Conservation (phyloP, 1,140 invertebrate species). For the Bicyclus anynana region DNA sequence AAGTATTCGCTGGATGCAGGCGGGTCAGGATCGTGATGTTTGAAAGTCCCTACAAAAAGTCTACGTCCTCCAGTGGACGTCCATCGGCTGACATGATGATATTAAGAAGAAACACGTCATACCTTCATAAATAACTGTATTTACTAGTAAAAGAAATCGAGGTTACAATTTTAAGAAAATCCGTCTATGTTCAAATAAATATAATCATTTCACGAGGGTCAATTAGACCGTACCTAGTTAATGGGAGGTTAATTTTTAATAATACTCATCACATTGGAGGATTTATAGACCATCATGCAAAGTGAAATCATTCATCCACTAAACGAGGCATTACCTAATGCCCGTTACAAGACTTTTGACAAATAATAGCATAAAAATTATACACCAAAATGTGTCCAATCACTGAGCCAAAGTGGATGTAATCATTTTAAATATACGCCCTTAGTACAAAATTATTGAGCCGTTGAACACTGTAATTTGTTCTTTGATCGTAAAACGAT, state of each 20-base stretch:
- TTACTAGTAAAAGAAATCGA: no score
- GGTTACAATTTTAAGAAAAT: no score
- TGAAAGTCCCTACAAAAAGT: no score
- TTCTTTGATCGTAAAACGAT: conserved; percentile 33
- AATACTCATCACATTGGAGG: no score
- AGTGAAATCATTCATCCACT: conserved; percentile 34
- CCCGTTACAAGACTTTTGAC: conserved; percentile 51
- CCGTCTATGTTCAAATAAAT: no score
- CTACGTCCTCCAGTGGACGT: no score
- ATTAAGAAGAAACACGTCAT: no score
- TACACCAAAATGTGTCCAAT: conserved; percentile 60
- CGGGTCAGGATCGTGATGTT: no score
- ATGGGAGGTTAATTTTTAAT: neutral
- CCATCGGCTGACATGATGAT: no score
- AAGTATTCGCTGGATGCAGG: no score
- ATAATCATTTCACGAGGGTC: neutral
- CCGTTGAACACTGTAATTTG: conserved; percentile 60
- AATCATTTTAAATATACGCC: conserved; percentile 52
- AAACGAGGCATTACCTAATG: conserved; percentile 32
- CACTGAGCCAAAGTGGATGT: conserved; percentile 55
- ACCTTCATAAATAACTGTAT: no score
- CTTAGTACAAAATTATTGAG: conserved; percentile 54
- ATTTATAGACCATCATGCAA: no score
- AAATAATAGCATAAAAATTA: conserved; percentile 61
- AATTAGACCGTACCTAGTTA: neutral